A percentile compares a stretch with the other conserved stretches of the same genome.
phyloP scores from a whole-genome alignment of 2,888 invertebrate genomes.

The Tortricodes alternella region DNA sequence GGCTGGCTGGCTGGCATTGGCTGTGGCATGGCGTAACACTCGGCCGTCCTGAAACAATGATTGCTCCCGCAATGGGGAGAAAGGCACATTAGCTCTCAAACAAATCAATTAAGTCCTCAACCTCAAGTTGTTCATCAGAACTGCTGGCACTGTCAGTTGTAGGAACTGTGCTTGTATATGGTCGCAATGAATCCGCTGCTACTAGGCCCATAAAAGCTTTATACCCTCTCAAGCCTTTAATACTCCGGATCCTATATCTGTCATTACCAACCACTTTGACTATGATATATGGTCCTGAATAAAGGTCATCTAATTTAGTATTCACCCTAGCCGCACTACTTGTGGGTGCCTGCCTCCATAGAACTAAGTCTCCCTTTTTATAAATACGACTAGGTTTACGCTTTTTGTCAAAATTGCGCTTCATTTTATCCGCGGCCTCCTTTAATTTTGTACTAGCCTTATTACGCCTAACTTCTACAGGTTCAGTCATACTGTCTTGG shows the following conservation, averaged over 20 bases:
- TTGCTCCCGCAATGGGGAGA: slow-evolving; percentile 35
- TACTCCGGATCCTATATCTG: slow-evolving; percentile 39
- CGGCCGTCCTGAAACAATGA: slow-evolving; percentile 37
- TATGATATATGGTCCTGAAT: slow-evolving; percentile 35
- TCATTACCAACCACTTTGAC: slow-evolving; percentile 38
- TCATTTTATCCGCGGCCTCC: too few species aligned
- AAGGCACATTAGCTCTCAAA: slow-evolving; percentile 33
- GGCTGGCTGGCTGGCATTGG: too few species aligned
- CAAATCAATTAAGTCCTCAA: slow-evolving; percentile 35
- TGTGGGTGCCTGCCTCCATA: too few species aligned
- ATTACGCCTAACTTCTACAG: not conserved
- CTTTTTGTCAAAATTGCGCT: too few species aligned
- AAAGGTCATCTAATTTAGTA: too few species aligned
- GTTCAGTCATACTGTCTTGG: not conserved
- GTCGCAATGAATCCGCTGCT: slow-evolving; percentile 33
- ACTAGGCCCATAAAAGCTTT: slow-evolving; percentile 36
- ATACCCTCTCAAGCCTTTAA: slow-evolving; percentile 39
- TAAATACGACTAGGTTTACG: too few species aligned
- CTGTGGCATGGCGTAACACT: slow-evolving; percentile 84
- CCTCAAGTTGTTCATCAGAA: slow-evolving; percentile 39
- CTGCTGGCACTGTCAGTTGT: slow-evolving; percentile 38
- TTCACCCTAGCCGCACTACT: too few species aligned
- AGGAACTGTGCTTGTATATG: slow-evolving; percentile 32
- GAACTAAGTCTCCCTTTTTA: too few species aligned
- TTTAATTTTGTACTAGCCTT: too few species aligned